These are phyloP conservation scores for Theristicus caerulescens DNA, from an alignment of 2,113 vertebrate species.

Conservation along the genomic window DNA sequence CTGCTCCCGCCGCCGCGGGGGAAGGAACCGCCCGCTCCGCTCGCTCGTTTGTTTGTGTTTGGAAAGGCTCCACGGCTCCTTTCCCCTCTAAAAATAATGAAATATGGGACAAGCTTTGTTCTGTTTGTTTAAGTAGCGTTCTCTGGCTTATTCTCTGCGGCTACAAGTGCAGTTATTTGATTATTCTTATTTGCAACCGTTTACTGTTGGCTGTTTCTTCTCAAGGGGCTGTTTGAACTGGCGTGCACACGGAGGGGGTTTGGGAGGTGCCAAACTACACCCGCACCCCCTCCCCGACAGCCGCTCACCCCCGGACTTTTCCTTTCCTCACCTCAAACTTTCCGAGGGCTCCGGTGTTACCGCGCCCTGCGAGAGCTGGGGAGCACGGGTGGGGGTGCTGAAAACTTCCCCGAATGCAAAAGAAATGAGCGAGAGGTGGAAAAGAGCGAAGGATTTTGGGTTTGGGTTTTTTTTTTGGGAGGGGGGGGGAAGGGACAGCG, in stretches of 20 bases:
- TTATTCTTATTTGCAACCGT: conserved; percentile 26
- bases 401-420: background rate
- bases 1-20: background rate
- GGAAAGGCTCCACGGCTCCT: background rate
- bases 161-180: conserved; percentile 45
- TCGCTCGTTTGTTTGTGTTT: conserved; percentile 22
- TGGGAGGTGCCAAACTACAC: background rate
- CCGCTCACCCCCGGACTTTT: background rate
- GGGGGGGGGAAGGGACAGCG: background rate
- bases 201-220: background rate
- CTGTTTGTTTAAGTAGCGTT: conserved; percentile 55
- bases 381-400: background rate
- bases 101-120: conserved; percentile 17
- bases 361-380: background rate
- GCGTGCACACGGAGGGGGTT: background rate
- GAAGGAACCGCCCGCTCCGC: background rate
- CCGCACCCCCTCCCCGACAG: background rate
- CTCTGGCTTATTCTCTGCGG: conserved; percentile 14
- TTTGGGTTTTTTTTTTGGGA: too few relatives aligned
- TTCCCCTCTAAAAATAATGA: conserved; percentile 35
- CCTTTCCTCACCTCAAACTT: conserved; percentile 30
- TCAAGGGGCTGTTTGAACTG: background rate
- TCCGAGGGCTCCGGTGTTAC: background rate
- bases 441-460: background rate
- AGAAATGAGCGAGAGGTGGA: background rate